Evolutionary conservation across 2,797 vertebrate genomes (phyloP), one percentile per base, ranked within the genome.

Genomic region (Macroramphosus scolopax): DNA sequence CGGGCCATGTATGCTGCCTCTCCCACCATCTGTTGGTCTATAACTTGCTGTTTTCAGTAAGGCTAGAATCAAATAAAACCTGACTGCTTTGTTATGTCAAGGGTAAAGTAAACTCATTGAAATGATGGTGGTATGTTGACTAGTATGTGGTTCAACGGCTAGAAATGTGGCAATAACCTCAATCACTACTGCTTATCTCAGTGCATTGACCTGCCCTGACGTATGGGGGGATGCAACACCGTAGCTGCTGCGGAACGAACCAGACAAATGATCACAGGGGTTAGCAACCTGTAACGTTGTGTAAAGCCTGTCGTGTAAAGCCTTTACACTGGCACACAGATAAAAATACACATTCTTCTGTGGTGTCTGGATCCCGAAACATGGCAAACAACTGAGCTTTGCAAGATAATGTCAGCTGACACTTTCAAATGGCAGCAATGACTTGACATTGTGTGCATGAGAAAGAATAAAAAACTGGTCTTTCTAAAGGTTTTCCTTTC

Each of bases 1-100:
- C 36, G 5, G 47, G 57, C 46, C 61, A 57, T 71, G 55, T 64
- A 73, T 57, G 56, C 65, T 63, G 63, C 62, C 59, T 70, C 62
- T 55, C 44, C 45, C 54, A 38, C 67, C 45, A 48, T 61, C 55
- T 56, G 44, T 51, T 35, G 43, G 31, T 47, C 35, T 57, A 31
- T 25, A 15, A 51, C 35, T 60, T 0, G 3, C 7, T 24, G 7
- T 33, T 38, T 25, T 49, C 26, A 60, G 32, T 39, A 39, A 51
- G 48, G 34, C 11, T 8, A 25, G 53, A 65, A 63, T 65, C 65
- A 58, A 64, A 59, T 63, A 59, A 53, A 58, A 59, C 51, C 18
- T 41, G 46, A 72, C 61, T 38, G 41, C 59, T 56, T 33, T 48
- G 54, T 63, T 72, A 49, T 62, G 64, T 58, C 51, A 53, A 51